These are phyloP conservation scores for Pteronura brasiliensis DNA, from an alignment of 2,113 vertebrate genomes.

Conservation along the genomic window DNA sequence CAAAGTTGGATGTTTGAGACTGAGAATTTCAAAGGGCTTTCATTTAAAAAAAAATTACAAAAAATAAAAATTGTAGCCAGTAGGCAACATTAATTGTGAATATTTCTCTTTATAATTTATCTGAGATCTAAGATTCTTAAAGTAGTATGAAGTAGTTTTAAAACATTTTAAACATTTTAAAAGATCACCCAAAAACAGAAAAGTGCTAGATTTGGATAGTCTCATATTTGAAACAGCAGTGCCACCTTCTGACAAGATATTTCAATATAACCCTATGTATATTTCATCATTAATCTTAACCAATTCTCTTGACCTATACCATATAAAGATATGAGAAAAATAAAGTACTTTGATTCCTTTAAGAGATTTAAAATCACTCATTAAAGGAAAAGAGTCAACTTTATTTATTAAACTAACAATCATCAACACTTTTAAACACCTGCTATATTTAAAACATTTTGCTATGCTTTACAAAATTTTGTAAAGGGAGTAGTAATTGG, in stretches of 20 bases:
- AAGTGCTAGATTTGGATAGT: not conserved
- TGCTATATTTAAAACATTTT: not conserved
- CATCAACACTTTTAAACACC: not conserved
- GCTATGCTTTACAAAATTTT: not conserved
- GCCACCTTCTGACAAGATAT: constrained; percentile 80
- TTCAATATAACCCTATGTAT: not conserved
- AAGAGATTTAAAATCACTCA: not conserved
- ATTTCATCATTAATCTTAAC: not conserved
- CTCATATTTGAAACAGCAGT: constrained; percentile 76
- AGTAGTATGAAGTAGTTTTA: not conserved
- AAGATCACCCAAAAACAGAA: not conserved
- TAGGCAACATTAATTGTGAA: not conserved
- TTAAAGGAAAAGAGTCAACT: not conserved
- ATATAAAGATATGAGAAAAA: not conserved
- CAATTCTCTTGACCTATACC: not conserved
- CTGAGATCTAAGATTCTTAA: constrained; percentile 42
- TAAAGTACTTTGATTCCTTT: not conserved
- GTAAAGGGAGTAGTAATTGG: not conserved
- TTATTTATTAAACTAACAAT: not conserved
- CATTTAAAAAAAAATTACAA: not conserved
- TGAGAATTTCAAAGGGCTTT: not conserved
- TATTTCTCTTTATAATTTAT: constrained; percentile 32
- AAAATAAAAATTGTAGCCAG: constrained; percentile 20
- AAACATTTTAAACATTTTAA: constrained; percentile 34
- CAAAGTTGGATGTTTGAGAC: not conserved